Base-by-base conservation (phyloP, 2,888 invertebrate genomes). In the Leucania comma region DNA sequence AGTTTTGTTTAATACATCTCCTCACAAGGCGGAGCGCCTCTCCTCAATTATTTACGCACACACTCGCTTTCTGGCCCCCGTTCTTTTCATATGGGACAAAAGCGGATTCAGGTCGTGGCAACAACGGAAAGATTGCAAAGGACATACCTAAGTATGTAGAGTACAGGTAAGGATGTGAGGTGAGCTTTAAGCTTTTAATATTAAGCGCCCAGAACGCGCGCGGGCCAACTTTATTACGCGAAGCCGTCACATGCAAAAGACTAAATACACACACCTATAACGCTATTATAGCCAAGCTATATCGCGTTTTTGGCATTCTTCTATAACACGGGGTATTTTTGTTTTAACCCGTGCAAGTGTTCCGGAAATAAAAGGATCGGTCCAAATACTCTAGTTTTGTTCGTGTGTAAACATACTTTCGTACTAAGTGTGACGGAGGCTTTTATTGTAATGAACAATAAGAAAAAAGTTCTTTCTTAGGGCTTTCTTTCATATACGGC, bases 31-130 rank as follows among this genome's bases (percentile, higher is more conserved):
- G 87, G 87, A 89, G 89, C 88, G 87, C 87, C 88, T 87, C 89
- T 91, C 85, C 90, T 95, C 93, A 95, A 95, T 95, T 95, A 95
- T 95, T 95, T 92, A 95, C 92, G 86, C 90, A 90, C 90, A 93
- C 92, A 92, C 89, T 93, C 93, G 90, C 92, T 91, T 91, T 90
- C 90, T 93, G 89, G 90, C 87, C 91, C 90, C 90, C 87, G 89
- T 93, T 95, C 94, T 93, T 94, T 95, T 95, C 93, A 94, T 91
- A 84, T 85, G 86, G 93, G 90, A 95, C 95, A 95, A 95, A 93
- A 89, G 94, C 89, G 92, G 87, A 95, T 93, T 90, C 93, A 94
- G 94, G 94, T 90, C 93, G 92, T 84, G 90, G 90, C 89, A 93
- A 95, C 95, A 95, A 94, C 93, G 92, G 91, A 90, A 92, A 93